Base-by-base conservation (phyloP, 2,888 invertebrate genomes). In the Agrochola litura region DNA sequence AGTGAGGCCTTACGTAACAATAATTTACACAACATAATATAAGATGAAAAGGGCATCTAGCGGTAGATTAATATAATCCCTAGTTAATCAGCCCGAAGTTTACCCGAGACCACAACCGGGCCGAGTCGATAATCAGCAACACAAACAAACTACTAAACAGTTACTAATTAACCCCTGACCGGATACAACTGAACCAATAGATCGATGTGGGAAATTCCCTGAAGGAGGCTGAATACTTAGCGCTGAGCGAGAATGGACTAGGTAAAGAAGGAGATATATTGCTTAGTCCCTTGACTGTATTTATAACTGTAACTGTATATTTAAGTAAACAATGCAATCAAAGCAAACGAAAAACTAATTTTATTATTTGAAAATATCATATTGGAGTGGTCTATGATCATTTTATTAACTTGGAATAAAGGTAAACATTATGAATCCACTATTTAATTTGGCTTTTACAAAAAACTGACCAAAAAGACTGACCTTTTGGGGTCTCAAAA, bases 101-200 rank as follows among this genome's bases (percentile, higher is more conserved):
- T 56, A 64, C 43, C 25, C n/a, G 67, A 41, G 69, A 58, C 52
- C 66, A 54, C 66, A 71, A 58, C 52, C 12, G 58, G 52, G 41
- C 5, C 46, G 30, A 73, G 30, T 68, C 63, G 46, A 81, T 84
- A 80, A 84, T 73, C 74, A 56, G 30, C 19, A 63, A 80, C 19
- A 81, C 81, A 81, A 73, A 80, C 73, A 73, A 81, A 83, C 83
- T 25, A 68, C 46, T 46, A 80, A 83, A 81, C 25, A 71, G 54
- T 56, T 61, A 54, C 79, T 82, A 83, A 78, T 83, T 78, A 68
- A 78, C 25, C 60, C 37, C 46, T 60, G 10, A 37, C 12, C 46
- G 61, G 37, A 54, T 76, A 61, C 25, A 16, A 56, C 60, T 77
- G 46, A 46, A 37, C 14, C 22, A 76, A 60, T 25, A 61, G 65